Percentiles rank a stretch among this genome's conserved stretches.
Conservation (phyloP, 2,113 vertebrate genomes). For the Oryzias curvinotus region DNA sequence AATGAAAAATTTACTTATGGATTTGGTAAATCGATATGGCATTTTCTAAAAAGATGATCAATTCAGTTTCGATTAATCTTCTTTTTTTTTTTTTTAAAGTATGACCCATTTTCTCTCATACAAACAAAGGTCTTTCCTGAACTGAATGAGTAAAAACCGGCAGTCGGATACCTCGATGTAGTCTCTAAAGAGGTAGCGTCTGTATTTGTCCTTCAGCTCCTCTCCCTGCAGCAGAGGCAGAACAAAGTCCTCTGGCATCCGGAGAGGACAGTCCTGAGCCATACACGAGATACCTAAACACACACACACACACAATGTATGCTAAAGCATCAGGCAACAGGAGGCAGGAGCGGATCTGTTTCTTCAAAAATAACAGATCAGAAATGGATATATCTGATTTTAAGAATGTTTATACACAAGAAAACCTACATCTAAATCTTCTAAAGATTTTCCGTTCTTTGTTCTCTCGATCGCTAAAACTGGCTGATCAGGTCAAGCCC, state of each 20-base stretch:
- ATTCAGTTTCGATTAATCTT: neutral
- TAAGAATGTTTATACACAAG: too few relatives aligned
- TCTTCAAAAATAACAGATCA: neutral
- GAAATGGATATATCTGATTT: too few relatives aligned
- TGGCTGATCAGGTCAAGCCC: neutral
- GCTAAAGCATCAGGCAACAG: neutral
- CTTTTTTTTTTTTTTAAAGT: neutral
- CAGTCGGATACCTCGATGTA: constrained; percentile 87
- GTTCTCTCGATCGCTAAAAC: neutral
- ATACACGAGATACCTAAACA: constrained; percentile 93
- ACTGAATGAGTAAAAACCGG: neutral
- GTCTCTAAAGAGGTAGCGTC: constrained; percentile 99
- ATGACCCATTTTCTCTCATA: too few relatives aligned
- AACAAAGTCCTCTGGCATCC: constrained; percentile 96
- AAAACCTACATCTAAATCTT: neutral
- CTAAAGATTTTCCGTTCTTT: neutral
- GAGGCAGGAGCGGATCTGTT: neutral
- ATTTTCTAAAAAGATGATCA: too few relatives aligned
- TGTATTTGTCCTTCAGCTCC: constrained; percentile 98
- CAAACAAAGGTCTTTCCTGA: too few relatives aligned
- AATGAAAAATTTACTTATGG: too few relatives aligned
- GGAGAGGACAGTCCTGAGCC: constrained; percentile 96
- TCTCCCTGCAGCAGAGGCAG: constrained; percentile 93
- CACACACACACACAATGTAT: constrained; percentile 28
- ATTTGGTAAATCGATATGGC: too few relatives aligned